phyloP scores from a whole-genome alignment of 2,797 vertebrate genomes.

The Muscicapa comitata region DNA sequence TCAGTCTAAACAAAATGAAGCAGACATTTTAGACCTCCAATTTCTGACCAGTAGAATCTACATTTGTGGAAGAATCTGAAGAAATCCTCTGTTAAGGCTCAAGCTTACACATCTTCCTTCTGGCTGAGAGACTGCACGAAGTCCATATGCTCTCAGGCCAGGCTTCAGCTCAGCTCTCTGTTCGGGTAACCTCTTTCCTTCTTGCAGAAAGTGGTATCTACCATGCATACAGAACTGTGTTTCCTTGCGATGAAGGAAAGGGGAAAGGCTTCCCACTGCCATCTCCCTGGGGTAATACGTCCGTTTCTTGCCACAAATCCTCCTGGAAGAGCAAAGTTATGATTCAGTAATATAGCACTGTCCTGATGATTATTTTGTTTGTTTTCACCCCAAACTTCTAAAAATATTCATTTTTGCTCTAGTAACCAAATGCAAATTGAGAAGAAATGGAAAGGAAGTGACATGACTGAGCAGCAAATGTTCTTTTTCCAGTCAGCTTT shows the following conservation, averaged over 20 bases:
- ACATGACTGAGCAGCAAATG: background rate
- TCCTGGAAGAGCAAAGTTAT: background rate
- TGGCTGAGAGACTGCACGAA: background rate
- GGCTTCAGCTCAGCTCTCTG: background rate
- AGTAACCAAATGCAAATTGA: background rate
- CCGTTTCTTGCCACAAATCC: fast-evolving
- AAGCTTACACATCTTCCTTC: background rate
- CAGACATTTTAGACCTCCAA: background rate
- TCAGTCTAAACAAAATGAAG: background rate
- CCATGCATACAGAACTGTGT: background rate
- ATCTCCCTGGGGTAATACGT: background rate
- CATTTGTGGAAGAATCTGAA: background rate
- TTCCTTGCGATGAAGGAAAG: background rate
- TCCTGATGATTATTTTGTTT: background rate
- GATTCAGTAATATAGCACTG: background rate
- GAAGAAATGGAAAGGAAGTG: background rate
- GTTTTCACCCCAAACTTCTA: background rate
- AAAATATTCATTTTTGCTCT: background rate
- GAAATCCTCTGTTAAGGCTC: background rate
- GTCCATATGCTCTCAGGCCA: background rate
- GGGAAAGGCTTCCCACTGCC: background rate
- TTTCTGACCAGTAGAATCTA: background rate
- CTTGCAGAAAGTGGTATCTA: background rate
- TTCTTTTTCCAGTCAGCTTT: background rate
- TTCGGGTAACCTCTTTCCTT: background rate